Evolutionary conservation across 2,113 vertebrate genomes (phyloP).

Genomic region (Smithornis capensis): DNA sequence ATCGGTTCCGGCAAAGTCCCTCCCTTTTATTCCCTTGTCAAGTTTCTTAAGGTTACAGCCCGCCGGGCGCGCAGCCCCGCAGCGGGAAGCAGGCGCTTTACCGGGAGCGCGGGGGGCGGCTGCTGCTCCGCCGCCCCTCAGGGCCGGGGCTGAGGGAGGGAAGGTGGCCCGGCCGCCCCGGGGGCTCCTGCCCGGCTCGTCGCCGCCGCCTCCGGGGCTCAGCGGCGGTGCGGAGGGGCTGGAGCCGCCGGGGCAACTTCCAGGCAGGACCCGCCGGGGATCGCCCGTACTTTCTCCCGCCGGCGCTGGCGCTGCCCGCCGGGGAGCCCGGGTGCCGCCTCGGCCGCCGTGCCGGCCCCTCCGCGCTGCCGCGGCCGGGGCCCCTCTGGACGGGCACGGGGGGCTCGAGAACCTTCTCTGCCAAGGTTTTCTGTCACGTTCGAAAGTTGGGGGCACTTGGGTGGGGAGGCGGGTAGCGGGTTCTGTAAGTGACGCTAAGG

Average conservation of each 20-base stretch:
- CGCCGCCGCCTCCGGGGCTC: neutral
- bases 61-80: neutral
- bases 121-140: neutral
- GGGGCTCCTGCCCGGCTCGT: neutral
- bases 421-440: neutral
- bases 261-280: neutral
- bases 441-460: neutral
- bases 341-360: neutral
- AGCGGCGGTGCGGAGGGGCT: accelerated
- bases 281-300: neutral
- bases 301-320: neutral
- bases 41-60: conserved; percentile 43
- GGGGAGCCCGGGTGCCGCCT: neutral
- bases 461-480: neutral
- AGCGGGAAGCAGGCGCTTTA: neutral
- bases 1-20: neutral
- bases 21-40: conserved; percentile 19
- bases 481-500: neutral
- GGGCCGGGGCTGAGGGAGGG: neutral
- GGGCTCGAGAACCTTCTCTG: accelerated
- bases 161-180: neutral
- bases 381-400: neutral
- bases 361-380: neutral
- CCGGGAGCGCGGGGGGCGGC: neutral
- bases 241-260: neutral